phyloP scores from a whole-genome alignment of 1,140 invertebrate genomes.

The Drosophila carrolli region DNA sequence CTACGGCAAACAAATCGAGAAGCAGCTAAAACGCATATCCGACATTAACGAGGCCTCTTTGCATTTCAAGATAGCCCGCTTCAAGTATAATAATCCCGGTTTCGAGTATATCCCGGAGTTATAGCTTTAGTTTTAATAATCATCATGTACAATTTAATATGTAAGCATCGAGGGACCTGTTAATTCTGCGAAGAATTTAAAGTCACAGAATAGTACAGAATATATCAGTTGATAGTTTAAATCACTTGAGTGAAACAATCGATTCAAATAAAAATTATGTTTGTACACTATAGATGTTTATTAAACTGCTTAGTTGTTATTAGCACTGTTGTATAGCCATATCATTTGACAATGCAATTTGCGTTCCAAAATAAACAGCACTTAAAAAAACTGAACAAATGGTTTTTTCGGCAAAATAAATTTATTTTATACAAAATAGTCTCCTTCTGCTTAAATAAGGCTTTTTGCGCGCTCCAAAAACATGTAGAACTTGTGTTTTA shows the following conservation, averaged over 20 bases:
- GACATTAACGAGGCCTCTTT: conserved; percentile 78
- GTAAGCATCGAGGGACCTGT: conserved; percentile 15
- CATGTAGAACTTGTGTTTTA: too few species aligned
- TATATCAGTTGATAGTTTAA: too few species aligned
- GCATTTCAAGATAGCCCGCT: conserved; percentile 77
- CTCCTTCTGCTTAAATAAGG: too few species aligned
- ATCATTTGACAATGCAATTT: background rate
- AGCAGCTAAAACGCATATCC: conserved; percentile 72
- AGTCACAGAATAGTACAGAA: background rate
- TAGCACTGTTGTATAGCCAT: background rate
- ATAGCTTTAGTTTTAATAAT: background rate
- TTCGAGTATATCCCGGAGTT: conserved; percentile 55
- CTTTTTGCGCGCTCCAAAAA: too few species aligned
- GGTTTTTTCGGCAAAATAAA: too few species aligned
- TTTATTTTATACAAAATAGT: too few species aligned
- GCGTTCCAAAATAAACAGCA: too few species aligned
- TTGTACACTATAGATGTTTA: background rate
- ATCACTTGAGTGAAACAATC: too few species aligned
- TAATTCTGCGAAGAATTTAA: conserved; percentile 1
- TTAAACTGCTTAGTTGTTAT: background rate
- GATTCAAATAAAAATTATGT: background rate
- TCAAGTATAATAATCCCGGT: conserved; percentile 83
- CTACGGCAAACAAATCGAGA: conserved; percentile 54
- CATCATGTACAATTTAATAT: background rate
- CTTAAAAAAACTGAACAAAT: too few species aligned